phyloP scores from a whole-genome alignment of 2,113 vertebrate genomes.

The Rhagologus leucostigma region DNA sequence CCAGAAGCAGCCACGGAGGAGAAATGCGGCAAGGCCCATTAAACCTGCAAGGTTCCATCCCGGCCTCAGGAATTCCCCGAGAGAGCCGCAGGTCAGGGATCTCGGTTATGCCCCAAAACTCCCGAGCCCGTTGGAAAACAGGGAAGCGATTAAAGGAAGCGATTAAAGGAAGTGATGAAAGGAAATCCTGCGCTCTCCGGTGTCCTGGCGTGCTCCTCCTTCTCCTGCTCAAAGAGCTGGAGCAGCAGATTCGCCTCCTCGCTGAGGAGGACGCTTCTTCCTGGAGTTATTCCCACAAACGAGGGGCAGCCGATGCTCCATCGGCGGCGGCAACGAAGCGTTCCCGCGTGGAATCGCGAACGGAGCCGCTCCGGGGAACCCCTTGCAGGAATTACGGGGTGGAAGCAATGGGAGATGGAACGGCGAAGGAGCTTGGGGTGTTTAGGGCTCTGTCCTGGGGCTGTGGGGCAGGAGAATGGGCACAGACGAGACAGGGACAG shows the following conservation, averaged over 20 bases:
- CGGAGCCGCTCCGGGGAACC: background rate
- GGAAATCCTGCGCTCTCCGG: rapidly evolving
- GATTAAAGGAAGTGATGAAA: background rate
- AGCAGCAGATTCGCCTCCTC: background rate
- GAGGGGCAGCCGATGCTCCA: background rate
- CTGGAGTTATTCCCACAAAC: background rate
- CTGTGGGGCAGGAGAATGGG: background rate
- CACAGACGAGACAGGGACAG: no score
- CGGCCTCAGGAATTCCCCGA: background rate
- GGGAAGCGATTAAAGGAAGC: background rate
- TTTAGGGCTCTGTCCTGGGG: background rate
- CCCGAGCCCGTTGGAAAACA: rapidly evolving
- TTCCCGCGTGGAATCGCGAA: background rate
- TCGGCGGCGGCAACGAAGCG: background rate
- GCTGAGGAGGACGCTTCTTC: background rate
- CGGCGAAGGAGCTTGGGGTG: background rate
- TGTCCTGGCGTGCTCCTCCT: background rate
- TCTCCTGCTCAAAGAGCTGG: background rate
- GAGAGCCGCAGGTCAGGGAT: background rate
- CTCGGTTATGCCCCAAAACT: background rate
- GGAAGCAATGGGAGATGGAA: background rate
- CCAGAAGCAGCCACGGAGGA: background rate
- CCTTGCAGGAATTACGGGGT: background rate
- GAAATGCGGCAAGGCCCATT: background rate
- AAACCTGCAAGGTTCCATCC: background rate